These are phyloP conservation scores for Allolobophora icterica DNA, from an alignment of 2,888 invertebrate genomes.

Conservation along the genomic window DNA sequence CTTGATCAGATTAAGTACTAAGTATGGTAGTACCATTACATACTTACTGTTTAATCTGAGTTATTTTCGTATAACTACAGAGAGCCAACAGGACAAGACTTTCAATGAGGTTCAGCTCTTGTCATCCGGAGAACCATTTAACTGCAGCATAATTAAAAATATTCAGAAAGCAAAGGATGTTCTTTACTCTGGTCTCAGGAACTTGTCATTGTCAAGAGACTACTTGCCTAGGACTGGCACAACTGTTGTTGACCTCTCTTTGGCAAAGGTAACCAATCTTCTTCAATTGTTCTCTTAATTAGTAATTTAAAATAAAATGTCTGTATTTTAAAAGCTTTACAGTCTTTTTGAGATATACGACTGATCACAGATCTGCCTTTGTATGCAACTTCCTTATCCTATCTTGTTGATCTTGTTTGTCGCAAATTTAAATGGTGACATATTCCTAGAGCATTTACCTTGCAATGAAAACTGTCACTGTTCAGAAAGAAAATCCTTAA, in stretches of 20 bases:
- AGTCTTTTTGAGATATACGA: background rate
- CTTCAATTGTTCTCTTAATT: background rate
- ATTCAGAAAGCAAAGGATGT: constrained; percentile 51
- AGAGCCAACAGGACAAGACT: background rate
- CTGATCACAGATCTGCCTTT: background rate
- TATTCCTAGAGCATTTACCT: too few relatives aligned
- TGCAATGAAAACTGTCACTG: too few relatives aligned
- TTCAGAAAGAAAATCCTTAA: too few relatives aligned
- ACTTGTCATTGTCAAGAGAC: constrained; percentile 59
- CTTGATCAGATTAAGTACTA: too few relatives aligned
- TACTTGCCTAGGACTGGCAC: constrained; percentile 58
- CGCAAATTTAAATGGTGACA: too few relatives aligned
- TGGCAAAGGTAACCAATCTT: constrained; percentile 59
- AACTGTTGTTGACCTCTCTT: constrained; percentile 61
- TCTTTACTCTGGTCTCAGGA: constrained; percentile 58
- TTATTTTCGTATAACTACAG: background rate
- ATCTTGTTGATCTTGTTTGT: background rate
- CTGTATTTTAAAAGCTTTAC: background rate
- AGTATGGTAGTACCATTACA: too few relatives aligned
- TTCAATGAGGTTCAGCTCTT: background rate
- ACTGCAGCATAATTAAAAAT: constrained; percentile 35
- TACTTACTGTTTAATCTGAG: constrained; percentile 29
- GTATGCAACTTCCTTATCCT: background rate
- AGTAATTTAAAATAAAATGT: background rate
- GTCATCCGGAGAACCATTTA: background rate